Evolutionary conservation across 2,888 invertebrate species (phyloP).

Genomic region (Lamellibrachia columna): DNA sequence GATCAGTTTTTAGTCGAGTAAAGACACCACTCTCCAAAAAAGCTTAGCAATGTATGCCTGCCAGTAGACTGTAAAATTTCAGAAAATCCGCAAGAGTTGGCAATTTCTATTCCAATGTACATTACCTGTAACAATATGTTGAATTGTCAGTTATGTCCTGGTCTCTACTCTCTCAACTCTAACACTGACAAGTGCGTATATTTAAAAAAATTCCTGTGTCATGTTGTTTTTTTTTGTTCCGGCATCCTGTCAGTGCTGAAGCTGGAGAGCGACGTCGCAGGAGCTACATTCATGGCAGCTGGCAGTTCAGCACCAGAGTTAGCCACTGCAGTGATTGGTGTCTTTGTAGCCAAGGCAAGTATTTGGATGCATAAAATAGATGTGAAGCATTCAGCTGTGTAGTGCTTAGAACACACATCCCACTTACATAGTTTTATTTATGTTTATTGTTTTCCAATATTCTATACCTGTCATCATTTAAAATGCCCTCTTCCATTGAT

Average conservation of each 20-base stretch:
- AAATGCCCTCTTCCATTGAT: too few species aligned
- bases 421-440: too few species aligned
- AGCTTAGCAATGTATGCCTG: too few species aligned
- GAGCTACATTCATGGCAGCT: conserved; percentile 62
- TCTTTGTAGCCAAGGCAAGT: conserved; percentile 40
- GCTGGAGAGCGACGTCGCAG: conserved; percentile 54
- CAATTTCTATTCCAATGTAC: too few species aligned
- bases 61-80: too few species aligned
- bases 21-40: too few species aligned
- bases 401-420: too few species aligned
- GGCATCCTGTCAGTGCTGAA: conserved; percentile 69
- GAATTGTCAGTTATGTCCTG: background rate
- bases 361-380: background rate
- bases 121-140: too few species aligned
- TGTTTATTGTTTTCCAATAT: too few species aligned
- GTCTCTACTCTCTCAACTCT: background rate
- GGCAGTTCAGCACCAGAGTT: conserved; percentile 62
- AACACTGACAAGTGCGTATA: background rate
- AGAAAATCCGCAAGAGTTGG: too few species aligned
- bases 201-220: background rate
- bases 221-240: conserved; percentile 71
- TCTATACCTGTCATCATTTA: too few species aligned
- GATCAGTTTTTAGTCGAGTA: too few species aligned
- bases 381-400: background rate
- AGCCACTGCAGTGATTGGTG: conserved; percentile 58